Evolutionary conservation across 2,888 invertebrate species (phyloP), one percentile per base, ranked within the genome.

Genomic region (Drosophila meridiana): DNA sequence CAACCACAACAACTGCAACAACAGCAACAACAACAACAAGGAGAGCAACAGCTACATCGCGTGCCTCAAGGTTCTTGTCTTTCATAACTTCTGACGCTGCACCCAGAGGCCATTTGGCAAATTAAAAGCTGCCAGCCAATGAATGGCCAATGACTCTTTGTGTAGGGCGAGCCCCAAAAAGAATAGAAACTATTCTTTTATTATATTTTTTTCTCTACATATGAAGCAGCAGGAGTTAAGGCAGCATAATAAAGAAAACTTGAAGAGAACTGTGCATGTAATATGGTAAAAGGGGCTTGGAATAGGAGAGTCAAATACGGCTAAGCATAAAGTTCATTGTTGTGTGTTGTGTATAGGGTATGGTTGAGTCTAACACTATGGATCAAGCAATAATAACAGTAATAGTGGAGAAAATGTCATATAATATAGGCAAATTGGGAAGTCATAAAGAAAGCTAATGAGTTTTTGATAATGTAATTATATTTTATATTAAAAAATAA

Each of bases 21-120:
- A 45, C 28, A 43, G 58, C 47, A 45, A 64, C 26, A 50, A 47
- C 20, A 50, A 64, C 47, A 48, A 65, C 28, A 42, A 61, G 28
- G 32, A 50, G 5, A 43, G 53, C 14, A 58, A 40, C 20, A 14
- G 47, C 14, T 45, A 52, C 67, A 79, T 78, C 79, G 73, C 76
- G 71, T 80, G 79, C 80, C 73, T 48, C 73, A 73, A 72, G 67
- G 79, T 71, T 74, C 61, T 65, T 63, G 78, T 65, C 77, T 73
- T 66, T 78, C 70, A 78, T 74, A 78, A 78, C 74, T 76, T 65
- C 63, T 69, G 56, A 73, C 70, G 71, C 82, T 82, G 82, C 79
- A 71, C 79, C 76, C 76, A 74, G 68, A 63, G 76, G 73, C 67
- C 58, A 73, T 80, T 81, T 66, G 70, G 59, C 61, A 68, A 69